Evolutionary conservation across 30 jellyfish, hydroid and myxozoan species (phyloP).

Genomic region (Turritopsis dohrnii): DNA sequence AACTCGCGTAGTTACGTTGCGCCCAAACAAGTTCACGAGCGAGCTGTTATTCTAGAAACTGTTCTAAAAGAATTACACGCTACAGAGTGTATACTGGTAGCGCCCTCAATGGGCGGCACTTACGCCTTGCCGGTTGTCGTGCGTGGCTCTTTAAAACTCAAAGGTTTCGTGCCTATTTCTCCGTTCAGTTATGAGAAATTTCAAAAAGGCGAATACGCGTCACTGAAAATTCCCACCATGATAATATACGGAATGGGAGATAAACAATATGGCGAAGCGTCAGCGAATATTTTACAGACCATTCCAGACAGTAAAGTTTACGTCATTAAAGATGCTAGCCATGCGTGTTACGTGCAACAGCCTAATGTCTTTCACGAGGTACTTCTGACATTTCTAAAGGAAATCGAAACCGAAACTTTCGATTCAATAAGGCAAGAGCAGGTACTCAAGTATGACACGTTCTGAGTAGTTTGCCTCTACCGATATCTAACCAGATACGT

Average conservation of each 20-base stretch:
- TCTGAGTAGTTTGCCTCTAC: not conserved
- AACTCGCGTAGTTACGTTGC: conserved; percentile 5
- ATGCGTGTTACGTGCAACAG: conserved; percentile 40
- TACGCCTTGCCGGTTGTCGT: conserved; percentile 57
- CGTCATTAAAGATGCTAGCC: conserved; percentile 45
- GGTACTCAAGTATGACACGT: not conserved
- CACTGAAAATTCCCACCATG: conserved; percentile 36
- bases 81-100: conserved; percentile 34
- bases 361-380: conserved; percentile 37
- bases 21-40: conserved; percentile 21
- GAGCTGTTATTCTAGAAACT: conserved; percentile 37
- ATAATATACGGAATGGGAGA: conserved; percentile 40
- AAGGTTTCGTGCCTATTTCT: conserved; percentile 54
- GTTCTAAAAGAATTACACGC: conserved; percentile 37
- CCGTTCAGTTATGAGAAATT: conserved; percentile 38
- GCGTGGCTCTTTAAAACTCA: conserved; percentile 39
- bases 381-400: conserved; percentile 22
- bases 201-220: conserved; percentile 32
- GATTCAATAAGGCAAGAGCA: conserved; percentile 7
- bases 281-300: conserved; percentile 19
- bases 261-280: conserved; percentile 27
- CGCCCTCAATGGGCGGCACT: conserved; percentile 54
- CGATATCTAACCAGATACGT: not conserved
- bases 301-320: conserved; percentile 39
- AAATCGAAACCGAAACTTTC: conserved; percentile 3